These are phyloP conservation scores for Porites rus DNA, from an alignment of 92 coral and sea anemone species.

Conservation along the genomic window DNA sequence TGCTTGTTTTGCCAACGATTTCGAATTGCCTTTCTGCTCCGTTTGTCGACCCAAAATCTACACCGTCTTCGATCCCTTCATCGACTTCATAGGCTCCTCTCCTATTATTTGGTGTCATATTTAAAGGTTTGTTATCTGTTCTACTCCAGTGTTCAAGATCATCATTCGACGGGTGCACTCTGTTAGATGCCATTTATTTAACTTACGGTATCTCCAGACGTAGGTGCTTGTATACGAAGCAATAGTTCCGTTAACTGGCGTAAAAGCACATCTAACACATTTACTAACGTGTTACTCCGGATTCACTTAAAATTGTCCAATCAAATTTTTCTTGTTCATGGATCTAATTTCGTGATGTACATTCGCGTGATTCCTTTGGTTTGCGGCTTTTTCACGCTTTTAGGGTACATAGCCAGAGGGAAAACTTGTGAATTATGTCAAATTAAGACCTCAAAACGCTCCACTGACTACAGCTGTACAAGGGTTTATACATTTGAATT, in stretches of 20 bases:
- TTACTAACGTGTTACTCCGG: too few species aligned
- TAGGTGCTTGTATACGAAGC: too few species aligned
- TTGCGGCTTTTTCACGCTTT: background rate
- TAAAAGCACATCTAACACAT: too few species aligned
- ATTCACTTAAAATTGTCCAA: too few species aligned
- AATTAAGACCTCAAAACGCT: too few species aligned
- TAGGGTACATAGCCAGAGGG: slow-evolving; percentile 3
- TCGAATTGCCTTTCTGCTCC: background rate
- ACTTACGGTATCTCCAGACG: too few species aligned
- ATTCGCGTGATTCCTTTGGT: background rate
- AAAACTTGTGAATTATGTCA: background rate
- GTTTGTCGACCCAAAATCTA: background rate
- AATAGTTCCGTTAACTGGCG: too few species aligned
- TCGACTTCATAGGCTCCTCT: background rate
- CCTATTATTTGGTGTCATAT: background rate
- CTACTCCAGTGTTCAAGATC: background rate
- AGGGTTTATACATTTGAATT: too few species aligned
- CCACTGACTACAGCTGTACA: too few species aligned
- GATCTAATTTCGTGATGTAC: background rate
- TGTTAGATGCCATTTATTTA: background rate
- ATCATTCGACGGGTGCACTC: slow-evolving; percentile 7
- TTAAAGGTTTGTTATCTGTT: background rate
- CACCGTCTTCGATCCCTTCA: background rate
- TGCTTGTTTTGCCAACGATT: slow-evolving; percentile 1
- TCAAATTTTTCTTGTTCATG: too few species aligned